Evolutionary conservation across 2,113 vertebrate genomes (phyloP), one percentile per base, ranked within the genome.

Genomic region (Ailuropoda melanoleuca): DNA sequence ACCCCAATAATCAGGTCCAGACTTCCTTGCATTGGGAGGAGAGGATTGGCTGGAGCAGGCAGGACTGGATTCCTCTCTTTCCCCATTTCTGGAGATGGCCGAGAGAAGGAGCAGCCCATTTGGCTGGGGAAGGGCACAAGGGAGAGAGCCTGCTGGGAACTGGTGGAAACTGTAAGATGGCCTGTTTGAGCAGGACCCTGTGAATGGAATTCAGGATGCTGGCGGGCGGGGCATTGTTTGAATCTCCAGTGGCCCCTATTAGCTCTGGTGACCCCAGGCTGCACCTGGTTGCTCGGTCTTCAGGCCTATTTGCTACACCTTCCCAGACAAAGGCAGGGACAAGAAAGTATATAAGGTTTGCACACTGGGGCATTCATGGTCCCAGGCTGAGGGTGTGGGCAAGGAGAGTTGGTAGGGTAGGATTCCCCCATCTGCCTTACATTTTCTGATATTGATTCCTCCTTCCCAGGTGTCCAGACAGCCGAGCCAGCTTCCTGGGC

Each of bases 1-100:
- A 60, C 75, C 81, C 39, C 46, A 97, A 93, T 97, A 98, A 97
- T 98, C 94, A 98, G 98, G 96, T 98, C 96, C 97, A 97, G 97
- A 98, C 97, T 98, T 98, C 92, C 46, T 97, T 82, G 53, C 46
- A 15, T 55, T 70, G 58, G 23, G 78, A 96, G 90, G 95, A 91
- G 93, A 98, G 75, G 46, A 77, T 88, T 93, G 68, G 53, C 80
- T 43, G 23, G 81, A 91, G 34, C 12, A 60, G 72, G 66, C 64
- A 93, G 78, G 62, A 26, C 39, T 68, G 56, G 48, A 80, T 66
- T 53, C 60, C 34, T 74, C 21, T 58, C 91, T 78, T 55, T 26
- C 53, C 39, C 26, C 21, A 23, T 72, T 92, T 56, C 56, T 86
- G 24, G 3, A 64, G 26, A 8, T 89, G 48, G 58, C 46, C 86